These are phyloP conservation scores for Drosophila ercepeae DNA, from an alignment of 1,140 invertebrate genomes.

Conservation along the genomic window DNA sequence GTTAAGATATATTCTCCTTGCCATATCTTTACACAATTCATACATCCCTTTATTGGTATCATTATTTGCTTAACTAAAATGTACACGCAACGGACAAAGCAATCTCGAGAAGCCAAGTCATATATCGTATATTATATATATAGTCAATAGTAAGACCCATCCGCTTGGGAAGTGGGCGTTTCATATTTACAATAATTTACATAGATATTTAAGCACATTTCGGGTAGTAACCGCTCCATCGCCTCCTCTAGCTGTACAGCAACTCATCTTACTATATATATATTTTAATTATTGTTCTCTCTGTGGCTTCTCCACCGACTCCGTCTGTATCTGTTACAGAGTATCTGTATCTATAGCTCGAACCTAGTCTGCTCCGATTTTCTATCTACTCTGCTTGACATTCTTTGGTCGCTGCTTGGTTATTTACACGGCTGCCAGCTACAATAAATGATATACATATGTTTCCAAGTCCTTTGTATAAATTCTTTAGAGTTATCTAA, in stretches of 20 bases:
- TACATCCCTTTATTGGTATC: constrained; percentile 39
- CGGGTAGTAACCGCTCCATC: constrained; percentile 41
- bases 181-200: constrained; percentile 73
- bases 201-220: constrained; percentile 69
- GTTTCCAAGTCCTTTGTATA: constrained; percentile 80
- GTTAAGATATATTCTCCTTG: constrained; percentile 31
- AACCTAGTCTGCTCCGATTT: constrained; percentile 2
- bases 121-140: constrained; percentile 50
- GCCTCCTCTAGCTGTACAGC: constrained; percentile 53
- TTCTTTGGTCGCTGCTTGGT: constrained; percentile 64
- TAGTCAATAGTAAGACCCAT: constrained; percentile 33
- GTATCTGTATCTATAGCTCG: constrained; percentile 1
- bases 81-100: constrained; percentile 64
- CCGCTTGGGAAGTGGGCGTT: not conserved
- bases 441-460: constrained; percentile 75
- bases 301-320: constrained; percentile 42
- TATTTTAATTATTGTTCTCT: constrained; percentile 80
- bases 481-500: constrained; percentile 80
- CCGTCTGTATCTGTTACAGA: constrained; percentile 20
- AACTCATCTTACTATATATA: constrained; percentile 49
- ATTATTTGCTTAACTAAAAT: constrained; percentile 71
- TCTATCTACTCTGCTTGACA: constrained; percentile 24
- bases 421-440: constrained; percentile 68
- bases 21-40: constrained; percentile 52
- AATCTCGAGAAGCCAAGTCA: constrained; percentile 59